Conservation (phyloP, 2,113 vertebrate species). For the Phocoena phocoena region DNA sequence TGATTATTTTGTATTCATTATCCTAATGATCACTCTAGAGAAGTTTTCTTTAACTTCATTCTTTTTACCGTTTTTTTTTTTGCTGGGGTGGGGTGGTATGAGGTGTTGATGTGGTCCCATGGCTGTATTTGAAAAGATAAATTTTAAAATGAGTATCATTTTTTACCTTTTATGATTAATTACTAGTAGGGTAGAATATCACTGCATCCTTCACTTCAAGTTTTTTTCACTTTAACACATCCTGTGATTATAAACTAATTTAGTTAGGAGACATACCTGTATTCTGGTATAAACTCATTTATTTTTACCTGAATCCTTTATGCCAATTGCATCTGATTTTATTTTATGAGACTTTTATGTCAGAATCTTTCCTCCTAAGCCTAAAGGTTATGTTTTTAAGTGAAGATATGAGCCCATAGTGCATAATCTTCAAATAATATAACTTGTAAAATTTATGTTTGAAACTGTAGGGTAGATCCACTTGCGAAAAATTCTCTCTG, state of each 20-base stretch:
- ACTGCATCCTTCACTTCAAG: not conserved
- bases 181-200: too few species aligned
- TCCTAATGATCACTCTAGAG: not conserved
- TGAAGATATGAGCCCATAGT: not conserved
- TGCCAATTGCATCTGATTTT: not conserved
- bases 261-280: not conserved
- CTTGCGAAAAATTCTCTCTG: not conserved
- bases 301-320: not conserved
- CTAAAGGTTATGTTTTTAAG: not conserved
- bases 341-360: not conserved
- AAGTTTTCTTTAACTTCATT: not conserved
- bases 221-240: too few species aligned
- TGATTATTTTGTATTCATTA: not conserved
- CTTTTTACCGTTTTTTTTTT: not conserved
- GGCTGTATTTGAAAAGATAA: not conserved
- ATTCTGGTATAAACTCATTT: not conserved
- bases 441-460: not conserved
- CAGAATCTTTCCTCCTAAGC: not conserved
- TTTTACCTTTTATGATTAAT: not conserved
- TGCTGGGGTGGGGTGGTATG: not conserved
- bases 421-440: not conserved
- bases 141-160: not conserved
- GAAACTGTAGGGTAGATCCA: rapidly evolving
- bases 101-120: not conserved
- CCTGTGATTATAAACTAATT: not conserved